Base-by-base conservation (phyloP, 2,797 vertebrate genomes). In the Lepilemur septentrionalis region DNA sequence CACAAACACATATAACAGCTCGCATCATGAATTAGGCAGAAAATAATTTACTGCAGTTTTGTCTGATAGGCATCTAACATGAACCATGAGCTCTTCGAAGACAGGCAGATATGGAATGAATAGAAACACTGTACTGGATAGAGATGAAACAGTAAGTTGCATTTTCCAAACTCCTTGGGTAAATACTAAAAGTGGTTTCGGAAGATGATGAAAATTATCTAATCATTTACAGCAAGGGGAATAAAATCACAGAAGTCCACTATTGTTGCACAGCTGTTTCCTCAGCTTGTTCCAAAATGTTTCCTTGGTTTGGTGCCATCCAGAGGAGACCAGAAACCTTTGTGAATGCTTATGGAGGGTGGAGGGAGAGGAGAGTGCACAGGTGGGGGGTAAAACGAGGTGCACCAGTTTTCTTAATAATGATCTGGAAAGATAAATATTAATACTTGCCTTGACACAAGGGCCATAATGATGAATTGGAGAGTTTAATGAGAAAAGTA, bases 111-210 rank as follows among this genome's bases (percentile, higher is more conserved):
- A n/a, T 48, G 61, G 28, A 89, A 73, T 81, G 50, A 89, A 55
- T 59, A 73, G 38, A 70, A 7, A 72, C 7, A 7, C 41, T 76
- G 4, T 1, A 23, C 17, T 28, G 70, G 14, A 2, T 50, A 69
- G 67, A 89, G 55, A 89, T 84, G 17, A 90, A 57, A 5, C 3
- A 23, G 30, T 30, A 83, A 55, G 69, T 35, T 89, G 20, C 50
- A 6, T 25, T 97, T 91, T 93, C 38, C 35, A 89, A 94, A 23
- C 10, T 13, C n/a, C 48, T 41, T 78, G 15, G 55, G 38, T 57
- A 96, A 97, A 93, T 61, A 91, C 43, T 46, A 81, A 32, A 30
- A 30, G 41, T 32, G 10, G 28, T 93, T 97, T 95, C 87, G 79
- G 38, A 91, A 69, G 69, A 22, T 75, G 72, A 93, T 85, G 18